Evolutionary conservation across 2,113 vertebrate genomes (phyloP), one percentile per base, ranked within the genome.

Genomic region (Piprites chloris): DNA sequence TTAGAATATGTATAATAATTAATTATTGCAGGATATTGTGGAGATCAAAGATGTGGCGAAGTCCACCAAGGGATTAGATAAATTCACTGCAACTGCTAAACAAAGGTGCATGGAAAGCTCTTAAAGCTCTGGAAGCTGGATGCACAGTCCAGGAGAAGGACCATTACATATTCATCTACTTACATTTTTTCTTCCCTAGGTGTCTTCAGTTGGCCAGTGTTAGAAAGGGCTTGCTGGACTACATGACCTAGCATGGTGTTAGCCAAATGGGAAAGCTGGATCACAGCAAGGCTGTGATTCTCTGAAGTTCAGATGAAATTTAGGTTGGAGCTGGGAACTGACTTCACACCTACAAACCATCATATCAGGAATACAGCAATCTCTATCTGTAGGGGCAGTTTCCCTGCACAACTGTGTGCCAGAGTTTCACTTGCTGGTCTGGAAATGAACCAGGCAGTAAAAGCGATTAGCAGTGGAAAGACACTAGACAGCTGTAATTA

Each of bases 401-500:
- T 92, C 30, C 52, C 82, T 93, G 79, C 62, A 91, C 90, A 74
- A 78, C 58, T 85, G 75, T 93, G 95, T 95, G 92, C 89, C 86
- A 97, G 91, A 89, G 95, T 96, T 97, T 95, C 94, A 92, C 95
- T 97, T 93, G 96, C 89, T 95, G 93, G 65, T 92, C 97, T 98
- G 92, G 93, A 95, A 96, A 96, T 79, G 93, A 97, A 97, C 96
- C 96, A 97, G 90, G 95, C 95, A 92, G 89, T 87, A 97, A 97
- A 97, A 98, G 97, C 47, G 72, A 97, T 97, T 96, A 96, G 93
- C 96, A 96, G 95, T 96, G 94, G 97, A 97, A 98, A 97, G 96
- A 95, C 89, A 94, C 81, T 93, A 97, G 98, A 98, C 98, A 98
- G 96, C 94, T 96, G 94, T 95, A 98, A 98, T 98, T 98, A 98